These are phyloP conservation scores for Somateria mollissima DNA, from an alignment of 2,797 vertebrate genomes.

Conservation along the genomic window DNA sequence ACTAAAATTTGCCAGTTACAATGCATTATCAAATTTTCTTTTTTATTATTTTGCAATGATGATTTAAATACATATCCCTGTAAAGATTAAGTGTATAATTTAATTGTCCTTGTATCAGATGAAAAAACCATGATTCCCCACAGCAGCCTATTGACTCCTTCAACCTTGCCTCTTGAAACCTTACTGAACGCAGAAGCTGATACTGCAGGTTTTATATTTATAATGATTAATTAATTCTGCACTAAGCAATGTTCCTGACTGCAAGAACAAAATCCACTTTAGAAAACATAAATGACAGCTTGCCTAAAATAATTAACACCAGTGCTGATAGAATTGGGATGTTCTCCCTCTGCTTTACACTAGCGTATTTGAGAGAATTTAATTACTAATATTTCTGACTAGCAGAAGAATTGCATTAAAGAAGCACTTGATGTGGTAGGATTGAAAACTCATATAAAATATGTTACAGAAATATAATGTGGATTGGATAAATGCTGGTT, in stretches of 20 bases:
- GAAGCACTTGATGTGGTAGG: slow-evolving; percentile 49
- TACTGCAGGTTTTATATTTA: slow-evolving; percentile 87
- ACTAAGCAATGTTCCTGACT: slow-evolving; percentile 86
- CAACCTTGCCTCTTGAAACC: slow-evolving; percentile 86
- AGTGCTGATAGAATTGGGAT: slow-evolving; percentile 80
- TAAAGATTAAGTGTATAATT: slow-evolving; percentile 73
- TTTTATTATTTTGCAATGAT: slow-evolving; percentile 46
- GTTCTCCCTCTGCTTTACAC: slow-evolving; percentile 75
- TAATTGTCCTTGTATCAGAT: slow-evolving; percentile 81
- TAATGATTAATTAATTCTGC: slow-evolving; percentile 89
- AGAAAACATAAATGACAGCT: slow-evolving; percentile 86
- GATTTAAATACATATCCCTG: slow-evolving; percentile 58
- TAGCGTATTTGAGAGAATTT: slow-evolving; percentile 71
- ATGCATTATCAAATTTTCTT: slow-evolving; percentile 29
- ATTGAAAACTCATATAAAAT: slow-evolving; percentile 50
- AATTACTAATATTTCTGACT: slow-evolving; percentile 81
- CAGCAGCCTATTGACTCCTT: slow-evolving; percentile 82
- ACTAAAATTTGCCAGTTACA: slow-evolving; percentile 38
- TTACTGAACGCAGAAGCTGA: slow-evolving; percentile 82
- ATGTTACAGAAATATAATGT: slow-evolving; percentile 37
- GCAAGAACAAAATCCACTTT: slow-evolving; percentile 85
- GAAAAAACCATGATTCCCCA: slow-evolving; percentile 73
- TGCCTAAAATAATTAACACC: slow-evolving; percentile 87
- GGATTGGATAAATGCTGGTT: slow-evolving; percentile 20
- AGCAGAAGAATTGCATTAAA: slow-evolving; percentile 75